phyloP scores from a whole-genome alignment of 30 jellyfish, hydroid and myxozoan species.

The Hydractinia echinata region DNA sequence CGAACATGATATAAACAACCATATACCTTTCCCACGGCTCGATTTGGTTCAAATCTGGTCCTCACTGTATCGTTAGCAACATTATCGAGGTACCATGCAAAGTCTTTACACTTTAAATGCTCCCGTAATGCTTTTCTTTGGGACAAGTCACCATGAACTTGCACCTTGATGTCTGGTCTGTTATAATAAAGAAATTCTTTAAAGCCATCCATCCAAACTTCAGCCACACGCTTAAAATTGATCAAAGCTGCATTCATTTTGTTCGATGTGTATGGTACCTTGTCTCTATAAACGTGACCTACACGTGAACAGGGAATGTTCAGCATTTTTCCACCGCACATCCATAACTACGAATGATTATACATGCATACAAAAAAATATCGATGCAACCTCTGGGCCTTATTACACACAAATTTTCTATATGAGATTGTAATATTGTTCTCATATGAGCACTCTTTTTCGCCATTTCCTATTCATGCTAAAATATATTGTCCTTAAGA shows the following conservation, averaged over 20 bases:
- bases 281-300: constrained; percentile 93
- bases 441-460: no score
- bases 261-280: constrained; percentile 76
- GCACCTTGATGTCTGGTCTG: constrained; percentile 60
- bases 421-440: no score
- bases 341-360: constrained; percentile 64
- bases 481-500: no score
- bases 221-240: constrained; percentile 91
- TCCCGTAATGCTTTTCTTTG: constrained; percentile 56
- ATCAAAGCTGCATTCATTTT: constrained; percentile 84
- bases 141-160: constrained; percentile 58
- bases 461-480: no score
- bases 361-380: no score
- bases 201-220: constrained; percentile 98
- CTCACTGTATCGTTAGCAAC: constrained; percentile 77
- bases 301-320: constrained; percentile 94
- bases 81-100: constrained; percentile 84
- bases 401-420: no score
- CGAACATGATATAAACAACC: neutral
- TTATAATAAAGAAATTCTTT: constrained; percentile 68
- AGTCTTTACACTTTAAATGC: constrained; percentile 62
- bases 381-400: no score
- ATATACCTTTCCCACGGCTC: constrained; percentile 76
- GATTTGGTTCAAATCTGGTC: constrained; percentile 81
- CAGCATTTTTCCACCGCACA: constrained; percentile 93